Evolutionary conservation across 2,888 invertebrate species (phyloP).

Genomic region (Ceriagrion tenellum): DNA sequence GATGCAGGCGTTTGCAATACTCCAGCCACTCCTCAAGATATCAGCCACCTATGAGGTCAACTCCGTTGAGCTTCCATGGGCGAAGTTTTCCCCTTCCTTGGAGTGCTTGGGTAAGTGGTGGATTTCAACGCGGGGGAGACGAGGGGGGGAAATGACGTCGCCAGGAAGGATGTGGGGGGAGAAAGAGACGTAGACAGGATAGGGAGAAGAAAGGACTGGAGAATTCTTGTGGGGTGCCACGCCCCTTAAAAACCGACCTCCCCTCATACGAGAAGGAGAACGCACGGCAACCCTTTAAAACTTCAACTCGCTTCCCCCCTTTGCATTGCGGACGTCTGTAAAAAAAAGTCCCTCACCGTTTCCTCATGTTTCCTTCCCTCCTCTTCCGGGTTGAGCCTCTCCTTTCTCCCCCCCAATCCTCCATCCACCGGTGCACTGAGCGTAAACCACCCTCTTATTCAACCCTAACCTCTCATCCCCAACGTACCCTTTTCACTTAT

Average conservation of each 20-base stretch:
- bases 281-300: background rate
- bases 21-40: background rate
- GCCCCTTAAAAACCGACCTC: background rate
- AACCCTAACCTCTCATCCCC: background rate
- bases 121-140: no score
- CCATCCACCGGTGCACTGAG: background rate
- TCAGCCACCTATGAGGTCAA: background rate
- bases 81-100: background rate
- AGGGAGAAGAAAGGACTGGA: background rate
- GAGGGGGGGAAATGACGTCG: background rate
- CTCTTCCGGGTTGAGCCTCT: background rate
- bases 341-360: background rate
- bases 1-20: background rate
- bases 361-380: background rate
- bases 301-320: background rate
- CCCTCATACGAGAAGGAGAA: background rate
- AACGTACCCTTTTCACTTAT: background rate
- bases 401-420: background rate
- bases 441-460: background rate
- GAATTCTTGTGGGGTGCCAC: background rate
- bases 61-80: background rate
- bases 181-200: background rate
- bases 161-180: background rate
- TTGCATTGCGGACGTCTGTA: background rate
- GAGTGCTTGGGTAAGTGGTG: background rate